Conservation (phyloP, 2,888 invertebrate genomes). For the Margaritifera margaritifera region DNA sequence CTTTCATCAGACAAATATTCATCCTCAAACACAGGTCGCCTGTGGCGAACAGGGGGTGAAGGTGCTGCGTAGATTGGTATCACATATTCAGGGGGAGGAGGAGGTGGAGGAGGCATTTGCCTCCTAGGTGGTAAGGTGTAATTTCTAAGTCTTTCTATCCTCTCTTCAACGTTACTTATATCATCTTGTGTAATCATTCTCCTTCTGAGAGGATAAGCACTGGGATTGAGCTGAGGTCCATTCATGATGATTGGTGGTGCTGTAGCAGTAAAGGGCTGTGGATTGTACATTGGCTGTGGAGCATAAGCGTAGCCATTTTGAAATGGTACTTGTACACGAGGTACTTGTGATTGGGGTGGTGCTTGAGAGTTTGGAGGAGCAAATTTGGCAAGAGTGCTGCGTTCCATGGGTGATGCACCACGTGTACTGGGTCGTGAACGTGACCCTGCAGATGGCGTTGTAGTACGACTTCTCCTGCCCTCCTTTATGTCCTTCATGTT, state of each 20-base stretch:
- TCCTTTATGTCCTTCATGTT: constrained; percentile 53
- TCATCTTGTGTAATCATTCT: constrained; percentile 59
- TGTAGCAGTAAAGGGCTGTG: constrained; percentile 30
- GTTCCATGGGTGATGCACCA: constrained; percentile 34
- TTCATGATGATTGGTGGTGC: constrained; percentile 35
- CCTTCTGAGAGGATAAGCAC: constrained; percentile 19
- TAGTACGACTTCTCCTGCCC: constrained; percentile 28
- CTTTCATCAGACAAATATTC: constrained; percentile 54
- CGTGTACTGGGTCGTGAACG: constrained; percentile 40
- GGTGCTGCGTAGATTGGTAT: constrained; percentile 46
- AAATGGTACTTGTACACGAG: constrained; percentile 20
- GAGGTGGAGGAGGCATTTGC: constrained; percentile 45
- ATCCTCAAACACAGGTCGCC: constrained; percentile 48
- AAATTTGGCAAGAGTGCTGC: constrained; percentile 42
- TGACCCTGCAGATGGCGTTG: constrained; percentile 31
- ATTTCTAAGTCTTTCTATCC: constrained; percentile 56
- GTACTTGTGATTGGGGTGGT: constrained; percentile 7
- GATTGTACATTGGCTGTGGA: constrained; percentile 9
- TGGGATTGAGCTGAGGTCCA: constrained; percentile 18
- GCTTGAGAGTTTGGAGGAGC: constrained; percentile 49
- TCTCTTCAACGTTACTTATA: constrained; percentile 53
- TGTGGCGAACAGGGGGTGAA: constrained; percentile 41
- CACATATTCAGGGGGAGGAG: constrained; percentile 44
- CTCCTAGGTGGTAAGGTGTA: constrained; percentile 53
- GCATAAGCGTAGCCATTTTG: constrained; percentile 33